Evolutionary conservation across 2,888 invertebrate species (phyloP).

Genomic region (Eupithecia vulgata): DNA sequence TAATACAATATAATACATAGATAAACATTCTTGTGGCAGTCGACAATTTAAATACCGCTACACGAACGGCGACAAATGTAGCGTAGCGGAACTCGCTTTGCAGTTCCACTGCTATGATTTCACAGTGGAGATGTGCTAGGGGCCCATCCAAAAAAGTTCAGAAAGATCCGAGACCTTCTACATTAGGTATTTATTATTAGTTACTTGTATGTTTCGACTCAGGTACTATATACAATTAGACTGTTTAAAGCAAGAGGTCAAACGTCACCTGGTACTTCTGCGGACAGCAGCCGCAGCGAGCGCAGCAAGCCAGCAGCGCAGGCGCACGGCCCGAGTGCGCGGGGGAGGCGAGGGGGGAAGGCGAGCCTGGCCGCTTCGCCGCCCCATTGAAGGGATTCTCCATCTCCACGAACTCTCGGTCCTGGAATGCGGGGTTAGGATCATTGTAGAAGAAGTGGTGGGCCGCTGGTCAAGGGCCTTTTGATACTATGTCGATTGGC

Average conservation of each 20-base stretch:
- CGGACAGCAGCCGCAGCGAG: constrained; percentile 93
- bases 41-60: no score
- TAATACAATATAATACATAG: no score
- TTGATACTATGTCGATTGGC: not conserved
- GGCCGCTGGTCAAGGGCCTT: not conserved
- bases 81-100: no score
- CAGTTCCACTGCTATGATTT: not conserved
- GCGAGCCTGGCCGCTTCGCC: constrained; percentile 95
- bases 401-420: constrained; percentile 98
- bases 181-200: no score
- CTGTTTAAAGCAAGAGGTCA: not conserved
- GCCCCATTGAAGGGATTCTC: constrained; percentile 97
- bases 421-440: constrained; percentile 82
- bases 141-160: no score
- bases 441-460: constrained; percentile 26
- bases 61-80: no score
- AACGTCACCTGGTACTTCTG: constrained; percentile 92
- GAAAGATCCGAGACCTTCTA: not conserved
- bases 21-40: no score
- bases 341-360: constrained; percentile 93
- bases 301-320: constrained; percentile 92
- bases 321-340: constrained; percentile 92
- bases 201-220: not conserved
- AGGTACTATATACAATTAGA: not conserved
- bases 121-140: not conserved